These are phyloP conservation scores for Oscheius sp. DNA, from an alignment of 2,888 invertebrate species.

Conservation along the genomic window DNA sequence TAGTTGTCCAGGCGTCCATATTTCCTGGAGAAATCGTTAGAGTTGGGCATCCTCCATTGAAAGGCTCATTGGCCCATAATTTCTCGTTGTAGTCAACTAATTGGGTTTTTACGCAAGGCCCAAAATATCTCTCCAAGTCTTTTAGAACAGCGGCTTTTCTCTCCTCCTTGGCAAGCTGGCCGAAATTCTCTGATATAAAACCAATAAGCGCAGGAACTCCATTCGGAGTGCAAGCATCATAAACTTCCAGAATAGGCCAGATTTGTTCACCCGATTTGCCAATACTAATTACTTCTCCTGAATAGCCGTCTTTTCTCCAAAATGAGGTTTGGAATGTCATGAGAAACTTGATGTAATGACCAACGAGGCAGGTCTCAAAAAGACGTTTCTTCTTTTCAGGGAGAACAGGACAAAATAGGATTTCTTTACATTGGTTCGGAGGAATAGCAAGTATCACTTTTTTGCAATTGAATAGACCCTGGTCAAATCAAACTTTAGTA, in stretches of 20 bases:
- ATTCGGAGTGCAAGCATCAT: slow-evolving; percentile 43
- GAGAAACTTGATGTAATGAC: slow-evolving; percentile 70
- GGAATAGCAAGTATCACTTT: slow-evolving; percentile 51
- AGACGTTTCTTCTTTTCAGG: slow-evolving; percentile 41
- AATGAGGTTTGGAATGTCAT: slow-evolving; percentile 72
- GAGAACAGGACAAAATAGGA: slow-evolving; percentile 37
- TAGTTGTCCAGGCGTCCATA: slow-evolving; percentile 46
- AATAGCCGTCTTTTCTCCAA: slow-evolving; percentile 72
- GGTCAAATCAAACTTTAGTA: slow-evolving; percentile 6
- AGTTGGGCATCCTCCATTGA: slow-evolving; percentile 72
- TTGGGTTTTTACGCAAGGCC: slow-evolving; percentile 41
- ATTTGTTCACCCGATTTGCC: slow-evolving; percentile 48
- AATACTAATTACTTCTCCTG: slow-evolving; percentile 70
- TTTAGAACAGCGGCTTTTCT: slow-evolving; percentile 70
- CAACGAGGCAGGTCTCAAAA: slow-evolving; percentile 37
- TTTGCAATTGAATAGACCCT: slow-evolving; percentile 22
- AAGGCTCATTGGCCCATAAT: slow-evolving; percentile 72
- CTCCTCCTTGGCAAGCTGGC: slow-evolving; percentile 51
- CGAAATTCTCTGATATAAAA: slow-evolving; percentile 65
- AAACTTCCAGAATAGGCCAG: slow-evolving; percentile 38
- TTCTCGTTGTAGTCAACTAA: slow-evolving; percentile 69
- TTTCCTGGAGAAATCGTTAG: slow-evolving; percentile 69
- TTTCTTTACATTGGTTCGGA: slow-evolving; percentile 45
- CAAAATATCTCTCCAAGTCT: slow-evolving; percentile 51
- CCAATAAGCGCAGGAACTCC: slow-evolving; percentile 71